Base-by-base conservation (phyloP, 1,140 invertebrate species). In the Brachionus angularis region DNA sequence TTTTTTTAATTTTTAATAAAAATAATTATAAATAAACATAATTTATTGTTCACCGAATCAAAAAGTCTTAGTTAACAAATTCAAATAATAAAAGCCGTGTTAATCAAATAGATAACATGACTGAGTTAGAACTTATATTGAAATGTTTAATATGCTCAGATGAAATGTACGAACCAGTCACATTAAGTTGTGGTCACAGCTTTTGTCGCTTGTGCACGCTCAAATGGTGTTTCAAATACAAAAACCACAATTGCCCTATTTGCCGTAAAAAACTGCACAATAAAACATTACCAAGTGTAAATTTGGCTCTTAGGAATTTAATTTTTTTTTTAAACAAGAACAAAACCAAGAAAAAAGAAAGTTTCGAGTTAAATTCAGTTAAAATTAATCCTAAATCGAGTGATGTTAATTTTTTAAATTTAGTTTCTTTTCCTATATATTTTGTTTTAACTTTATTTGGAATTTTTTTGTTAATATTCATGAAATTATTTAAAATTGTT, bases 161-260 rank as follows among this genome's bases (percentile, higher is more conserved):
- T 21, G 50, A 77, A 3, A 69, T 78, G 73, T 72, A 77, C 12
- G 72, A 76, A 34, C 78, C 78, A 3, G 78, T 78, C 4, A 78
- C 78, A 3, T 47, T 79, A 18, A 75, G 49, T 23, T 79, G 78
- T 75, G 78, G 78, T 1, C 78, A 79, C 71, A 79, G 73, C 33
- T 76, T 77, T 31, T 79, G 78, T 67, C 72, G 77, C 7, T 52
- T 74, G 3, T 79, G 78, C 62, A 70, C 79, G 3, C 77, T 77
- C 0, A 47, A 72, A 7, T 79, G 78, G 78, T 78, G 72, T 62
- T 62, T 75, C 12, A 55, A 67, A 0, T 76, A 75, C 1, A 75
- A 76, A 23, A 78, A 76, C 27, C 75, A 50, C 46, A 75, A 76
- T 67, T 79, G 78, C 67, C 76, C 78, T n/a, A 31, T 74, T n/a